Percentiles rank a stretch among this genome's conserved stretches.
phyloP scores from a whole-genome alignment of 2,113 vertebrate genomes.

The Leptodactylus fuscus region DNA sequence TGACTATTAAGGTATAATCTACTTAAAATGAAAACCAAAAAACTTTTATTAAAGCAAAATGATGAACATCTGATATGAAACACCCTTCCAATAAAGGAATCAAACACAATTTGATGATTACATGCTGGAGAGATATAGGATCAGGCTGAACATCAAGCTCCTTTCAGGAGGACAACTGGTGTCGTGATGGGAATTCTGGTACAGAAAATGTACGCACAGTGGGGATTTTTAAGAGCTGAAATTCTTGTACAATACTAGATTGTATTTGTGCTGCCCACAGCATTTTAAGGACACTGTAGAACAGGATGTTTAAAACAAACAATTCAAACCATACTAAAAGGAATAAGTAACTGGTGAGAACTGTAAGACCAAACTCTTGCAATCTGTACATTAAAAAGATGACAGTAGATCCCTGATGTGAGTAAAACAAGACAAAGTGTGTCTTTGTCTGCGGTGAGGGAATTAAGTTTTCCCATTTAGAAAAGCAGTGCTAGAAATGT shows the following conservation, averaged over 20 bases:
- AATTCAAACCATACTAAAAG: constrained; percentile 30
- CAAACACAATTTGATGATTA: constrained; percentile 30
- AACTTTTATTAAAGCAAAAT: constrained; percentile 8
- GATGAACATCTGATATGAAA: constrained; percentile 15
- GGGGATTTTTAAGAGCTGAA: not conserved
- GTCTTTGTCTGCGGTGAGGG: not conserved
- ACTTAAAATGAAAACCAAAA: not conserved
- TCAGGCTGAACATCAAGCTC: constrained; percentile 27
- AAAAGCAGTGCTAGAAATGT: not conserved
- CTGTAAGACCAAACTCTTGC: not conserved
- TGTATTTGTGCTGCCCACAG: constrained; percentile 11
- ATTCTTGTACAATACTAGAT: not conserved
- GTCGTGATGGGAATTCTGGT: constrained; percentile 45
- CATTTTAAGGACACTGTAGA: constrained; percentile 9
- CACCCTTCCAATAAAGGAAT: constrained; percentile 4
- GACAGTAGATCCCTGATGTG: not conserved
- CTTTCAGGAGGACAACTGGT: constrained; percentile 24
- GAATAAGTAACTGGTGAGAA: constrained; percentile 14
- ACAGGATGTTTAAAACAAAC: constrained; percentile 43
- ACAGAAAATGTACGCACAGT: constrained; percentile 33
- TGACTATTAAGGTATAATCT: not conserved
- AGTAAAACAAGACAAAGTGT: constrained; percentile 23
- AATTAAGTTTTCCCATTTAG: not conserved
- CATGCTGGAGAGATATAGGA: constrained; percentile 37
- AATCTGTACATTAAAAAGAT: not conserved